Percentiles rank a stretch among this genome's conserved stretches.
phyloP scores from a whole-genome alignment of 2,888 invertebrate genomes.

The Cancer borealis region DNA sequence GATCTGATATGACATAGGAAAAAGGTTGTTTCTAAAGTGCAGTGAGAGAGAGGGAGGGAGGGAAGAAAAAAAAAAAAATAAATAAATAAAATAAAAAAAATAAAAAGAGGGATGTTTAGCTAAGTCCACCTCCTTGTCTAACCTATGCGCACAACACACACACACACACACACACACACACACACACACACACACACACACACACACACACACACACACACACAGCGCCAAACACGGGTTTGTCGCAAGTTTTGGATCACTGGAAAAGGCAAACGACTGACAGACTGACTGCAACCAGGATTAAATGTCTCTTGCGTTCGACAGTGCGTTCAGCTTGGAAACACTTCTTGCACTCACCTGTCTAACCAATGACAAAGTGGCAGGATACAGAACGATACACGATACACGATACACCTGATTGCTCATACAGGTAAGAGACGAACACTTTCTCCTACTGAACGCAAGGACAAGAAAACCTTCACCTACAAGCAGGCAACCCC shows the following conservation, averaged over 20 bases:
- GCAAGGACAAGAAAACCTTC: no score
- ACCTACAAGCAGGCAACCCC: no score
- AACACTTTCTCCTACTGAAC: no score
- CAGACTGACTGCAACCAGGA: not conserved
- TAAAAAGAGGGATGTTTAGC: not conserved
- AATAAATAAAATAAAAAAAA: not conserved
- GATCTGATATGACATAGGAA: not conserved
- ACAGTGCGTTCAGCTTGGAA: not conserved
- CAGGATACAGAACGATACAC: not conserved
- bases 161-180: no score
- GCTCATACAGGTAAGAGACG: not conserved
- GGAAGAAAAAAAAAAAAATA: not conserved
- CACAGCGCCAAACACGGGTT: not conserved
- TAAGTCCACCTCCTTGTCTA: no score
- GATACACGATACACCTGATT: not conserved
- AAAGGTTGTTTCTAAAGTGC: not conserved
- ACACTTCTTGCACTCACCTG: not conserved
- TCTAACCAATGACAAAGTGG: not conserved
- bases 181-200: no score
- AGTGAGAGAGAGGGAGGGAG: constrained; percentile 47
- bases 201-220: no score
- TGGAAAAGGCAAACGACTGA: not conserved
- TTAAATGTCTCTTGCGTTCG: not conserved
- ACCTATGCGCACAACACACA: no score
- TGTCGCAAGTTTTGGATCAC: not conserved